A percentile compares a stretch with the other conserved stretches of the same genome.
Evolutionary conservation across 2,113 vertebrate genomes (phyloP).

Genomic region (Prinia subflava): DNA sequence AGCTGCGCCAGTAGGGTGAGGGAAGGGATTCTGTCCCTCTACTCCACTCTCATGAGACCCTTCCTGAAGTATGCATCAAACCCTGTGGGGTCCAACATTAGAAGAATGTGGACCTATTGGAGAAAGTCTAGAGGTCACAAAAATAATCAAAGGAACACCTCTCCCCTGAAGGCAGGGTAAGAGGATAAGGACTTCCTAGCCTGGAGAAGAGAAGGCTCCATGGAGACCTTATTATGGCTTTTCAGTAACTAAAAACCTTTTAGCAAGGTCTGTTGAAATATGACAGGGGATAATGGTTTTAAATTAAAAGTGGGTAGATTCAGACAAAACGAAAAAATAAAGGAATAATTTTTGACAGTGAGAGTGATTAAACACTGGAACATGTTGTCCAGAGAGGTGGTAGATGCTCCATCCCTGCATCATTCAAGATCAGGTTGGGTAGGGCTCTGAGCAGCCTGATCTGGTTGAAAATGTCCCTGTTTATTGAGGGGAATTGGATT

Average conservation of each 20-base stretch:
- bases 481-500: neutral
- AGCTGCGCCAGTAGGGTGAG: fast-evolving
- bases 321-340: neutral
- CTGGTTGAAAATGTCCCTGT: neutral
- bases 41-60: neutral
- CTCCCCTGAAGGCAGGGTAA: neutral
- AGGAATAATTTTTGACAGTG: neutral
- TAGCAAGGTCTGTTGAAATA: neutral
- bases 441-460: neutral
- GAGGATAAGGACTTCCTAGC: neutral
- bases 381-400: neutral
- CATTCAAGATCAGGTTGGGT: neutral
- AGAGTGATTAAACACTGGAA: neutral
- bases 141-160: neutral
- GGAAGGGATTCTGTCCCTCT: neutral
- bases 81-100: neutral
- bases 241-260: neutral
- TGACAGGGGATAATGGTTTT: neutral
- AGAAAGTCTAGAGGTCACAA: neutral
- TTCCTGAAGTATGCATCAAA: neutral
- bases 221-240: neutral
- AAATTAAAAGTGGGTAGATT: neutral
- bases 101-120: neutral
- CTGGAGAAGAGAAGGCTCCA: neutral
- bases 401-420: neutral